A percentile compares a stretch with the other conserved stretches of the same genome.
phyloP scores from a whole-genome alignment of 2,888 invertebrate genomes.

The Anodontia alba region DNA sequence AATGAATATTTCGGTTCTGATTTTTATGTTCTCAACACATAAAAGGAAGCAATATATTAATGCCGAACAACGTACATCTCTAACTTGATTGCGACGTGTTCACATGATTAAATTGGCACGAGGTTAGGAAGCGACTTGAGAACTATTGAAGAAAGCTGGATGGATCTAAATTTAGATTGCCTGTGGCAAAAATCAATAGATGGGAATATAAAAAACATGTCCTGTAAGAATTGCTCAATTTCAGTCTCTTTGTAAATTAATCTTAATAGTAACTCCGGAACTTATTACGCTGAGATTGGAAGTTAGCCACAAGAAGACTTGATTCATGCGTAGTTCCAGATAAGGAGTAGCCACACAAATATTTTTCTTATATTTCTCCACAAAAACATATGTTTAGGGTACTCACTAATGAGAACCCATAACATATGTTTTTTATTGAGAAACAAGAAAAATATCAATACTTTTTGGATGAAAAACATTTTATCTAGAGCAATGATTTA shows the following conservation, averaged over 20 bases:
- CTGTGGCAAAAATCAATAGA: constrained; percentile 17
- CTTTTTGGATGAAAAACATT: too few relatives aligned
- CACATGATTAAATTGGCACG: constrained; percentile 3
- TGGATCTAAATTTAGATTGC: constrained; percentile 6
- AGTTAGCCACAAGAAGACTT: neutral
- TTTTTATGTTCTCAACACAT: too few relatives aligned
- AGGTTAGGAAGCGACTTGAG: constrained; percentile 2
- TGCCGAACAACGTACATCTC: neutral
- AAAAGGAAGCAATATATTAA: neutral
- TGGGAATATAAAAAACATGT: neutral
- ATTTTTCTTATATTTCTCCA: too few relatives aligned
- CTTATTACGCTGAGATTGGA: neutral
- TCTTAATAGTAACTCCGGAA: constrained; percentile 9
- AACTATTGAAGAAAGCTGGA: constrained; percentile 2
- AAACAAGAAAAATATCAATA: too few relatives aligned
- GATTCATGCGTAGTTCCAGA: too few relatives aligned
- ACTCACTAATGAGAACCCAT: too few relatives aligned
- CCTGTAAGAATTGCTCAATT: constrained; percentile 2
- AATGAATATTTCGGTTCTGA: too few relatives aligned
- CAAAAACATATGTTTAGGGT: too few relatives aligned
- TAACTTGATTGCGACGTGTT: neutral
- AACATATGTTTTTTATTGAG: too few relatives aligned
- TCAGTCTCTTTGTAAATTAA: neutral
- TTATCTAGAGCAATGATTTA: too few relatives aligned
- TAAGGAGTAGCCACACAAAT: too few relatives aligned